Base-by-base conservation (phyloP, 2,113 vertebrate species). In the Seriola quinqueradiata region DNA sequence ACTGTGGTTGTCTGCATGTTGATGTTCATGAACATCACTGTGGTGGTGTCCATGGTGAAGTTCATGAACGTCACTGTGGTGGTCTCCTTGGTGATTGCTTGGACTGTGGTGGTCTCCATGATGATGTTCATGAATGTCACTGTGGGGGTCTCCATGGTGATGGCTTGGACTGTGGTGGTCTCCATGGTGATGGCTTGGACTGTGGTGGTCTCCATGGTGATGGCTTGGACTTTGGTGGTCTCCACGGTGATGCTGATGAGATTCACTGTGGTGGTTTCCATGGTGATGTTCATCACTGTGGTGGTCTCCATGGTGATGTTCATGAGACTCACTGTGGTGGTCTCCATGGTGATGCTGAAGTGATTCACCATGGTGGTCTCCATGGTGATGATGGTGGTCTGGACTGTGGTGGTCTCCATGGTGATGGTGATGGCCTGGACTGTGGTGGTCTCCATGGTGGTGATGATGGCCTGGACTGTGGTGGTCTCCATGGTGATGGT, bases 171-270 rank as follows among this genome's bases (percentile, higher is more conserved):
- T 66, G 14, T 54, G 23, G 48, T 63, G 40, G 4, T 87, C 40
- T 46, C 16, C 16, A 50, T 69, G 77, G 58, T 75, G 72, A 72
- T 79, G 54, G n/a, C 34, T 19, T 19, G 48, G 17, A 12, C n/a
- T 17, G 1, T 57, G 50, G 4, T 40, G 3, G 8, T 23, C 34
- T 58, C 8, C 54, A 57, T 71, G 54, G n/a, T 71, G 54, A 25
- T 58, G 63, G 10, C 40, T 8, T 42, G 8, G 8, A 42, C 40
- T 6, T 9, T 42, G 40, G 40, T 42, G 40, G 40, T 65, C 59
- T 55, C 21, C 17, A 19, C 28, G 48, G 10, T 38, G 67, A 78
- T 65, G 40, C 2, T 23, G 38, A 48, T 36, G 38, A 0, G 7
- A 0, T 54, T 17, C 17, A 13, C 8, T 59, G 16, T 48, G 67